Percentiles rank a stretch among this genome's conserved stretches.
These are phyloP conservation scores for Ceramica pisi DNA, from an alignment of 2,888 invertebrate species.

Conservation along the genomic window DNA sequence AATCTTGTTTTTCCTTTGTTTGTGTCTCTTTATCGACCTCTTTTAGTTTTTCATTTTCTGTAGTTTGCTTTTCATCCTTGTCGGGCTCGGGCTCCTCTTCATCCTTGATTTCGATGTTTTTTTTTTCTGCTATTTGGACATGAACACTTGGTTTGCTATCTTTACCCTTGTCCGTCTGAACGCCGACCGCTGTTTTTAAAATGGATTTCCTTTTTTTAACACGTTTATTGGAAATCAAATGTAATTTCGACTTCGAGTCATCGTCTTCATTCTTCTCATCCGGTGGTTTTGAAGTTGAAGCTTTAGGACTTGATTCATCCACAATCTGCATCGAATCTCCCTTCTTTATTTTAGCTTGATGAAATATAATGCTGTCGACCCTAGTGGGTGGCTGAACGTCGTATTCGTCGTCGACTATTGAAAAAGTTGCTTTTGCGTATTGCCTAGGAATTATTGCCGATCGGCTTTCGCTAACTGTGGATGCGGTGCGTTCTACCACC, in stretches of 20 bases:
- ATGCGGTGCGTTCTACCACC: neutral
- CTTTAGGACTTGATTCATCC: neutral
- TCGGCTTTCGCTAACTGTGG: neutral
- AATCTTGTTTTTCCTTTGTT: conserved; percentile 77
- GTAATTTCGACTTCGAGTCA: conserved; percentile 21
- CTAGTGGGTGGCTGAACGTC: neutral
- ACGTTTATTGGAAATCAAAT: neutral
- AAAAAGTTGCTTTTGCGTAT: conserved; percentile 18
- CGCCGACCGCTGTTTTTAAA: conserved; percentile 68
- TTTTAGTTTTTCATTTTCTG: neutral
- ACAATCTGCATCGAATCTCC: rapidly evolving
- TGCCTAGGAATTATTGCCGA: conserved; percentile 10
- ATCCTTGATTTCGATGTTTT: neutral
- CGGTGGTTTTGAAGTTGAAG: conserved; percentile 35
- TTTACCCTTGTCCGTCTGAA: conserved; percentile 70
- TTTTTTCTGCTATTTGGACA: conserved; percentile 70
- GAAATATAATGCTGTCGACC: conserved; percentile 35
- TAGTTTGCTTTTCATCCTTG: neutral
- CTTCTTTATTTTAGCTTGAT: neutral
- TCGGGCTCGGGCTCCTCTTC: neutral
- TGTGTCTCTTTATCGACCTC: conserved; percentile 67
- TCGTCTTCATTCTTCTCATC: rapidly evolving
- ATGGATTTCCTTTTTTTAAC: conserved; percentile 66
- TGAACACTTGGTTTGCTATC: conserved; percentile 37
- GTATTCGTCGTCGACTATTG: neutral